Evolutionary conservation across 1,140 invertebrate species (phyloP).

Genomic region (Brachionus calyciflorus): DNA sequence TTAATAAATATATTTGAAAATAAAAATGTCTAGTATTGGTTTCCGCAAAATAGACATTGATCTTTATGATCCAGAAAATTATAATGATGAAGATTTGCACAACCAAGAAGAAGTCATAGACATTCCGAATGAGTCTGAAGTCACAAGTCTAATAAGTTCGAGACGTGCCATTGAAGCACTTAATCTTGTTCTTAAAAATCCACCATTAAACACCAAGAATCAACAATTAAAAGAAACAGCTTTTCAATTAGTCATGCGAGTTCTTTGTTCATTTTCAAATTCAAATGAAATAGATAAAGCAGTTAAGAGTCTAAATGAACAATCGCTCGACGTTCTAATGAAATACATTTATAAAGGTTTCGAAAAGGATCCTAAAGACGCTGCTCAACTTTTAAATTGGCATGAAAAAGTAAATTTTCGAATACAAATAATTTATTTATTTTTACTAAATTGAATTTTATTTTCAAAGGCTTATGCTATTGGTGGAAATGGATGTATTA

Average conservation of each 20-base stretch:
- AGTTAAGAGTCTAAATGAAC: constrained; percentile 73
- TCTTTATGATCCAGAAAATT: background rate
- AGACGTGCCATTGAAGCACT: constrained; percentile 79
- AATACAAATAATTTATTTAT: no score
- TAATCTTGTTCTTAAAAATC: constrained; percentile 74
- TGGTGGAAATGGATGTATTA: no score
- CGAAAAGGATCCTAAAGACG: constrained; percentile 81
- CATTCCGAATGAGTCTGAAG: constrained; percentile 34
- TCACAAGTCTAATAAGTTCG: constrained; percentile 58
- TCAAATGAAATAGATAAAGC: constrained; percentile 84
- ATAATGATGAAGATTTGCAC: constrained; percentile 23
- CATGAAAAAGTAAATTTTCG: constrained; percentile 78
- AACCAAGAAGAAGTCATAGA: no score
- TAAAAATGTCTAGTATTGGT: no score
- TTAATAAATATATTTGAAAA: background rate
- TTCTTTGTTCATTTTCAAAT: constrained; percentile 83
- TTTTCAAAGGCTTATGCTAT: constrained; percentile 67
- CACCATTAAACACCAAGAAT: constrained; percentile 81
- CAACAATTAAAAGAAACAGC: constrained; percentile 86
- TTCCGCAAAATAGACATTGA: constrained; percentile 38
- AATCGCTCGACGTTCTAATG: constrained; percentile 86
- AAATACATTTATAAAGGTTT: constrained; percentile 96
- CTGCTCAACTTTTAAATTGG: constrained; percentile 86
- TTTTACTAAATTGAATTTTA: no score
- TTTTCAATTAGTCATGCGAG: constrained; percentile 75